A percentile compares a stretch with the other conserved stretches of the same genome.
Conservation (phyloP, 2,797 vertebrate genomes). For the Petrocephalus schoutedeni region DNA sequence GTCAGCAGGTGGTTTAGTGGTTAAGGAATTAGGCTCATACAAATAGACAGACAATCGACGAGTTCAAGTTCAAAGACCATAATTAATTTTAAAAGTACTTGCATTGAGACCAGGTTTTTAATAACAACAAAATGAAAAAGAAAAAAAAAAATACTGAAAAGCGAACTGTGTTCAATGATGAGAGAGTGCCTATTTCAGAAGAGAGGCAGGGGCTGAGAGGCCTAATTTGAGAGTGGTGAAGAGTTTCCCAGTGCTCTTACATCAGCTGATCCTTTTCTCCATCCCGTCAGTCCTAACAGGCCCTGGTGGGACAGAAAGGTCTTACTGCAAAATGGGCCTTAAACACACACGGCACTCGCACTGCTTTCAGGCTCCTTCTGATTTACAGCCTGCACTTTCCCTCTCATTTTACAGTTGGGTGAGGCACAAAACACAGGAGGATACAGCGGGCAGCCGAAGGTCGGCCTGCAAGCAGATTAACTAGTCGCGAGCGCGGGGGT, state of each 20-base stretch:
- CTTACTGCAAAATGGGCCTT: slow-evolving; percentile 49
- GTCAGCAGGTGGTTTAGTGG: slow-evolving; percentile 5
- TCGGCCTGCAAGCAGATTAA: slow-evolving; percentile 49
- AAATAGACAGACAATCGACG: background rate
- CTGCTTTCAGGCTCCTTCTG: slow-evolving; percentile 51
- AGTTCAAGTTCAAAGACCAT: background rate
- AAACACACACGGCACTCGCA: slow-evolving; percentile 38
- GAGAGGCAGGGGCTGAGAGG: slow-evolving; percentile 29
- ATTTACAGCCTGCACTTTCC: slow-evolving; percentile 60
- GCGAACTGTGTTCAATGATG: background rate
- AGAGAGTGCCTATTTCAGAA: slow-evolving; percentile 32
- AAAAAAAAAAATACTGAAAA: background rate
- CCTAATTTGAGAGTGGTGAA: slow-evolving; percentile 37
- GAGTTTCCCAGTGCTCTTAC: slow-evolving; percentile 21
- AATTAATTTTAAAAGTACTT: slow-evolving; percentile 18
- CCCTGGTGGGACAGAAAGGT: slow-evolving; percentile 30
- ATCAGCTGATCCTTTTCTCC: slow-evolving; percentile 25
- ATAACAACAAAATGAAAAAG: background rate
- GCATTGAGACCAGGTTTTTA: background rate
- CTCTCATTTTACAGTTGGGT: slow-evolving; percentile 68
- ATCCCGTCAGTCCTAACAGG: slow-evolving; percentile 21
- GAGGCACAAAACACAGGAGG: slow-evolving; percentile 53
- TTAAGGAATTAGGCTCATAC: slow-evolving; percentile 1
- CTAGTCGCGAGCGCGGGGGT: slow-evolving; percentile 31
- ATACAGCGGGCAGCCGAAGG: slow-evolving; percentile 59